Evolutionary conservation across 2,797 vertebrate genomes (phyloP).

Genomic region (Ara ararauna): DNA sequence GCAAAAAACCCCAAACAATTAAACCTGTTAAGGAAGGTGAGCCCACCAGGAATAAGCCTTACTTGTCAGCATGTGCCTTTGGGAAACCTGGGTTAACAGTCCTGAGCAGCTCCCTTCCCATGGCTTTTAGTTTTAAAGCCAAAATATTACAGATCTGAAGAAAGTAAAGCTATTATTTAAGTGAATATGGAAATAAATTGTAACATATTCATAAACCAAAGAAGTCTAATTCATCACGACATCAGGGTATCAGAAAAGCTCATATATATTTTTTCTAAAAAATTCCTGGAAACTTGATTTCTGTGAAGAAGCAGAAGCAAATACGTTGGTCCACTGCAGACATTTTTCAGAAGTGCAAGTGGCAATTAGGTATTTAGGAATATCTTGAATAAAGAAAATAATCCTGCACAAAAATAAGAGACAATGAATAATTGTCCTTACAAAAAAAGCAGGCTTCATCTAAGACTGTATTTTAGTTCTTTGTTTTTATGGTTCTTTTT

Average conservation of each 20-base stretch:
- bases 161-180: not conserved
- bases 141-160: not conserved
- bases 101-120: not conserved
- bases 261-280: not conserved
- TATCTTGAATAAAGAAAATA: not conserved
- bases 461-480: not conserved
- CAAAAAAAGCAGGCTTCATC: not conserved
- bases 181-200: not conserved
- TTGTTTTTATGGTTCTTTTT: constrained; percentile 13
- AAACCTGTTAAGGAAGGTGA: not conserved
- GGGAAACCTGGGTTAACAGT: not conserved
- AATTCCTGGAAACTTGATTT: not conserved
- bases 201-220: not conserved
- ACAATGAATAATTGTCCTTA: not conserved
- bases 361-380: not conserved
- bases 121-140: not conserved
- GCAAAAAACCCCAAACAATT: not conserved
- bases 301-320: not conserved
- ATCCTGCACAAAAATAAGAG: not conserved
- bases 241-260: not conserved
- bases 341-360: not conserved
- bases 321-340: not conserved
- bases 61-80: not conserved
- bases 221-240: not conserved
- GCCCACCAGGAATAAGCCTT: not conserved